Evolutionary conservation across 2,113 vertebrate species (phyloP).

Genomic region (Formicarius rufipectus): DNA sequence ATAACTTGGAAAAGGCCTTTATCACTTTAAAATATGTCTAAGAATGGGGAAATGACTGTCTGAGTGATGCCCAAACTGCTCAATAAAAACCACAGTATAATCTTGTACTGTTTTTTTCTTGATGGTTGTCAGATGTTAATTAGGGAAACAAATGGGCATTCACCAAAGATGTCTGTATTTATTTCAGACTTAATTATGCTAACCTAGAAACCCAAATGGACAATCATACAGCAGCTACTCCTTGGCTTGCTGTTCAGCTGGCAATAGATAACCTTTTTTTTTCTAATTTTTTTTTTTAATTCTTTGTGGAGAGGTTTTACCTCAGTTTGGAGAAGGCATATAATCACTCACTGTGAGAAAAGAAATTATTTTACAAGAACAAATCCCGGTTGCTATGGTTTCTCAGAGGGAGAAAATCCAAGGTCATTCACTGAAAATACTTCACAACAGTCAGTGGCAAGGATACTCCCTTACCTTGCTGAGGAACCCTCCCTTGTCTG

Average conservation of each 20-base stretch:
- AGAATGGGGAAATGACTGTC: neutral
- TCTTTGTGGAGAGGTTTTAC: neutral
- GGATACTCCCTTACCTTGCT: neutral
- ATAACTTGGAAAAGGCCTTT: neutral
- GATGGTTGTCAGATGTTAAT: neutral
- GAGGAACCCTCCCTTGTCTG: neutral
- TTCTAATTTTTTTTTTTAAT: neutral
- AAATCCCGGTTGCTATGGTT: slow-evolving; percentile 67
- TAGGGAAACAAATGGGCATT: neutral
- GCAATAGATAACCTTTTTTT: neutral
- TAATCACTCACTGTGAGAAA: slow-evolving; percentile 23
- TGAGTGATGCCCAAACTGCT: neutral
- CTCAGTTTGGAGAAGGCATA: neutral
- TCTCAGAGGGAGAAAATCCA: slow-evolving; percentile 52
- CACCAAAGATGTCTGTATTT: neutral
- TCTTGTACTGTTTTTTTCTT: neutral
- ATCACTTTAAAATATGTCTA: neutral
- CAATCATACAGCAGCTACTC: neutral
- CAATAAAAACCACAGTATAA: neutral
- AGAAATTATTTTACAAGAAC: slow-evolving; percentile 62
- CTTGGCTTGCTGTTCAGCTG: neutral
- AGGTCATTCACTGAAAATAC: slow-evolving; percentile 52
- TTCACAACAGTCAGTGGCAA: neutral
- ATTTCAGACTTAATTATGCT: neutral
- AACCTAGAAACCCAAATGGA: neutral